Base-by-base conservation (phyloP, 2,797 vertebrate genomes). In the Oryzias sinensis region DNA sequence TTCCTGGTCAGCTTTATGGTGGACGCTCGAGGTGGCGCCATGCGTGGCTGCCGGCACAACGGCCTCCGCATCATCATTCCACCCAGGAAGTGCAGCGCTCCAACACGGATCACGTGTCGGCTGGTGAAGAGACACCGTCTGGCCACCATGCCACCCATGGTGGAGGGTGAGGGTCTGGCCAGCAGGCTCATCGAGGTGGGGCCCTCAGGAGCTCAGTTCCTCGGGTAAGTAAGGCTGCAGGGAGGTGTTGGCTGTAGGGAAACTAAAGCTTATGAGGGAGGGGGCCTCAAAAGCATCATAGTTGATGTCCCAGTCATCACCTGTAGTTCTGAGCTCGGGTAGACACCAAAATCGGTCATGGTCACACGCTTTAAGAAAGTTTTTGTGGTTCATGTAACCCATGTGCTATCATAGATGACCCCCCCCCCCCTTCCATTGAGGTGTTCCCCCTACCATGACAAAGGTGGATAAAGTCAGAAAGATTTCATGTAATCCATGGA, bases 1-100 rank as follows among this genome's bases (percentile, higher is more conserved):
- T 99, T 99, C 87, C 92, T 99, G 76, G 97, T 99, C 69, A 99
- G 97, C 84, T 99, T 99, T 81, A 99, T 99, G 97, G 97, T 99
- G 87, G 97, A 99, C 1, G 97, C 97, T 44, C 93, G 97, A 29
- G 97, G 97, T 0, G 97, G 97, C 9, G 94, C 97, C 58, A 99
- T 99, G 97, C 86, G 96, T 1, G 97, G 97, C 0, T 99, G 97
- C 80, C 91, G 97, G 15, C 97, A 99, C 79, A 96, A 98, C 0
- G 97, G 97, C 33, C 92, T 99, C 0, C 93, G 97, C 27, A 97
- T 99, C 71, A 95, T 99, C 68, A 95, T 99, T 56, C 97, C 97
- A 0, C 97, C 97, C 0, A 93, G 94, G 77, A 98, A 98, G 70
- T 99, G 97, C 84, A 94, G 95, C 0, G 97, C 97, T 0, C 97